A percentile compares a stretch with the other conserved stretches of the same genome.
phyloP scores from a whole-genome alignment of 2,888 invertebrate genomes.

The Drosophila glabriapex region DNA sequence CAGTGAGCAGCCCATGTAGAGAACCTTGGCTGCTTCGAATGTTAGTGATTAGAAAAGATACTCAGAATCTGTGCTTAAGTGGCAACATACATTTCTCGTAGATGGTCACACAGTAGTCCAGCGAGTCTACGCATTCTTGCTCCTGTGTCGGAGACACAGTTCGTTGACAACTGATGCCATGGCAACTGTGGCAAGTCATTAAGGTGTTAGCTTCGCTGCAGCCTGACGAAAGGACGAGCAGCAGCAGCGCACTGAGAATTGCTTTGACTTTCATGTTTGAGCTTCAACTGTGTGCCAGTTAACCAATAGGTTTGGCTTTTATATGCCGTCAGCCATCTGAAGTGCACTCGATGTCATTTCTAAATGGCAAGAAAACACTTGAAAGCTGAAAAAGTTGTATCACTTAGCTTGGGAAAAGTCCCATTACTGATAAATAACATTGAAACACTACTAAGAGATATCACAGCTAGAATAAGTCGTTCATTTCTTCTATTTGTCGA shows the following conservation, averaged over 20 bases:
- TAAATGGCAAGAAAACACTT: constrained; percentile 24
- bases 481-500: neutral
- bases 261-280: constrained; percentile 55
- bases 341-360: constrained; percentile 50
- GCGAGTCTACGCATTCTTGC: constrained; percentile 71
- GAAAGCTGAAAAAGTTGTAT: constrained; percentile 12
- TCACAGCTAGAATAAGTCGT: neutral
- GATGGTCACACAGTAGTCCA: constrained; percentile 83
- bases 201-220: constrained; percentile 60
- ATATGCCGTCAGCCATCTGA: constrained; percentile 43
- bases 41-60: neutral
- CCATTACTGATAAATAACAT: constrained; percentile 20
- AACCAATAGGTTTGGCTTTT: constrained; percentile 53
- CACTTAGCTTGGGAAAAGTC: constrained; percentile 8
- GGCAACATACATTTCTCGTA: constrained; percentile 76
- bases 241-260: constrained; percentile 38
- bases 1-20: constrained; percentile 81
- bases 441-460: neutral
- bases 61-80: neutral
- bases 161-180: constrained; percentile 81
- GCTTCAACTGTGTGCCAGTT: constrained; percentile 37
- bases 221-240: constrained; percentile 34
- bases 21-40: constrained; percentile 60
- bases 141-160: constrained; percentile 54
- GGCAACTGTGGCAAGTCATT: constrained; percentile 77